These are phyloP conservation scores for Crenichthys baileyi DNA, from an alignment of 2,797 vertebrate species.

Conservation along the genomic window DNA sequence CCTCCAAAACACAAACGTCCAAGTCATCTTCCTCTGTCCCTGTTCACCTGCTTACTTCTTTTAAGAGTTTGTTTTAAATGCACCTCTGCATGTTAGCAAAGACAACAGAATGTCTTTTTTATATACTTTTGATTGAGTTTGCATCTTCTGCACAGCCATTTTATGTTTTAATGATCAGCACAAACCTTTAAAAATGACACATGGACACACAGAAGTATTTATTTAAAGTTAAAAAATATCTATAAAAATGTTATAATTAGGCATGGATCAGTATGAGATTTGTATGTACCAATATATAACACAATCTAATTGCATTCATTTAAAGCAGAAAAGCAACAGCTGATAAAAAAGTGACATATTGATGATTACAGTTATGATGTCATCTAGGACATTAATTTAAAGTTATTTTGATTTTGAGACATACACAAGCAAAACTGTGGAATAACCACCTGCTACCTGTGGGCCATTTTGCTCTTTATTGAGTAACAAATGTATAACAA, in stretches of 20 bases:
- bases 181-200: not conserved
- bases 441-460: not conserved
- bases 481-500: not conserved
- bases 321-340: not conserved
- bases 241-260: not conserved
- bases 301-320: not conserved
- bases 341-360: not conserved
- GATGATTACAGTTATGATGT: not conserved
- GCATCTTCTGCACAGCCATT: not conserved
- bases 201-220: conserved; percentile 14
- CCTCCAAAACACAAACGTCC: conserved; percentile 6
- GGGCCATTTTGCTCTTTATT: not conserved
- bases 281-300: not conserved
- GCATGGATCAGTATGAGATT: not conserved
- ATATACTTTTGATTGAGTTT: not conserved
- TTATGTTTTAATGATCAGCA: not conserved
- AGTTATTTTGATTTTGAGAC: not conserved
- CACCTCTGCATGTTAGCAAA: conserved; percentile 30
- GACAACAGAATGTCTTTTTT: conserved; percentile 27
- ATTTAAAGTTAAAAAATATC: too few species aligned
- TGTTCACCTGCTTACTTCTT: conserved; percentile 34
- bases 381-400: not conserved
- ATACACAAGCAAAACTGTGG: not conserved
- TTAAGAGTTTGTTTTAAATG: conserved; percentile 23
- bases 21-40: conserved; percentile 3